Base-by-base conservation (phyloP, 2,888 invertebrate genomes). In the Euzetes globulus region DNA sequence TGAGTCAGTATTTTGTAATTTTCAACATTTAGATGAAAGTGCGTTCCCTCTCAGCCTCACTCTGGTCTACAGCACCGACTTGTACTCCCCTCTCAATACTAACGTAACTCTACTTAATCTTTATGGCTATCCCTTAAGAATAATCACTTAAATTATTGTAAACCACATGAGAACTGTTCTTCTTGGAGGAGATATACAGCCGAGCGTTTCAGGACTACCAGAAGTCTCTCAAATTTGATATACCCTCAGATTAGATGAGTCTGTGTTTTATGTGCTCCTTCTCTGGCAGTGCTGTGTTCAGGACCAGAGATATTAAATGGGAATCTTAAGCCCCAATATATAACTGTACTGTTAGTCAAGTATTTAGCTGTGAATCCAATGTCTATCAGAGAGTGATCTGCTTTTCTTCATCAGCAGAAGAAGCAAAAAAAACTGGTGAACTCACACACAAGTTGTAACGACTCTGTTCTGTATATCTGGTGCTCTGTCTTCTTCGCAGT, bases 71-170 rank as follows among this genome's bases (percentile, higher is more conserved):
- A 41, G 41, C 41, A 41, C 27, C n/a, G 17, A 29, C 27, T 25
- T 27, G 3, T 1, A 27, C 58, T 58, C 6, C 17, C 1, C 58
- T 27, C 58, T 27, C 58, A 25, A 58, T 58, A 17, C 19, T 37
- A 68, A 41, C 68, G 68, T 68, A 68, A 68, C 68, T 41, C 37
- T 68, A 68, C 68, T 68, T 68, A 68, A 68, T 68, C 68, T 68
- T 68, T 68, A 68, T 68, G 41, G 27, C 68, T 37, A 22, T 68
- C 68, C 68, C 68, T 68, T 19, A 68, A 68, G 68, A 41, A 41
- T 68, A 68, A 68, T 68, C 68, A 68, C 68, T 68, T 68, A 68
- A 68, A 68, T 68, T 41, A 68, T 68, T 68, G 68, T 68, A 68
- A 68, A 68, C 68, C 68, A 68, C 68, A 68, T 68, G 68, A 68